Evolutionary conservation across 2,797 vertebrate species (phyloP).

Genomic region (Microctenopoma steveboyesi): DNA sequence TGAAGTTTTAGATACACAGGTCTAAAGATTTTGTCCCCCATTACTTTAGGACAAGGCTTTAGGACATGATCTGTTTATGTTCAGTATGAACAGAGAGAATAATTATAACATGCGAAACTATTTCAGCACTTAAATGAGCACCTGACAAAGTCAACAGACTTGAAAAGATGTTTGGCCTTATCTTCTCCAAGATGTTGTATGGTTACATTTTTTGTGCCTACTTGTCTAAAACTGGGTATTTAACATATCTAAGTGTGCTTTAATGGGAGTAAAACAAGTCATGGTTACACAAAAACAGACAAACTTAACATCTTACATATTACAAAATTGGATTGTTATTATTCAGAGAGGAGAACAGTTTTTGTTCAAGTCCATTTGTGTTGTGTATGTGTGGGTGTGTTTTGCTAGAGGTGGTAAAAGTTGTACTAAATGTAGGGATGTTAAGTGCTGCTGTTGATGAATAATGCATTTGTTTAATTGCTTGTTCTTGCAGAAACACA

Average conservation of each 20-base stretch:
- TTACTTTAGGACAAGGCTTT: too few relatives aligned
- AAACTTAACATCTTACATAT: not conserved
- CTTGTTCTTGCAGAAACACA: conserved; percentile 42
- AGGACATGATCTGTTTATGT: too few relatives aligned
- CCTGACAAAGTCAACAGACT: too few relatives aligned
- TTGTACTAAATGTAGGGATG: conserved; percentile 36
- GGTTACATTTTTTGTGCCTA: not conserved
- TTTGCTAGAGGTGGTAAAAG: conserved; percentile 62
- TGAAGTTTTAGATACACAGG: too few relatives aligned
- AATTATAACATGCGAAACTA: too few relatives aligned
- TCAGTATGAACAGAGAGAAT: too few relatives aligned
- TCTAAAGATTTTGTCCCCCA: too few relatives aligned
- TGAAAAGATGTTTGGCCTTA: not conserved
- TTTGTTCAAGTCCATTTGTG: conserved; percentile 49
- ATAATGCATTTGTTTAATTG: conserved; percentile 56
- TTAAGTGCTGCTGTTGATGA: conserved; percentile 61
- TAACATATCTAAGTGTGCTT: conserved; percentile 11
- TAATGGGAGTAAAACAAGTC: conserved; percentile 1
- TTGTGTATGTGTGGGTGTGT: conserved; percentile 61
- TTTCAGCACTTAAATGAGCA: too few relatives aligned
- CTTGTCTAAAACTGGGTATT: not conserved
- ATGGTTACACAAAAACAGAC: conserved; percentile 6
- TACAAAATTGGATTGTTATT: conserved; percentile 14
- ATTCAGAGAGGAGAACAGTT: not conserved
- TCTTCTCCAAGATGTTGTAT: not conserved